Percentiles rank a stretch among this genome's conserved stretches.
Conservation (phyloP, 2,113 vertebrate species). For the Thamnophis sirtalis region DNA sequence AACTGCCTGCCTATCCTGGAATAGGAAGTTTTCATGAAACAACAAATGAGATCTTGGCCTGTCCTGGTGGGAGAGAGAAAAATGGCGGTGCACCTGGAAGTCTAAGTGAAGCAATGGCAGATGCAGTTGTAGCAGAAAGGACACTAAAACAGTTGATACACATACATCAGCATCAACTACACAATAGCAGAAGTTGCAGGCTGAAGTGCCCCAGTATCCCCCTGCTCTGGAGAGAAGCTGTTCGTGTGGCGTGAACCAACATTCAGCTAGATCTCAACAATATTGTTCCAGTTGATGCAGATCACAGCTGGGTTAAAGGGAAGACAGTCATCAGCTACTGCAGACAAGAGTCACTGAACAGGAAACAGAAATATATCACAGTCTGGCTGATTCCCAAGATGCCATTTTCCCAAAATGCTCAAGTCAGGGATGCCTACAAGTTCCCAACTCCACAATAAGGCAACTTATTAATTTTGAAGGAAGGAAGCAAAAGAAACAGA, state of each 20-base stretch:
- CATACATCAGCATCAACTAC: background rate
- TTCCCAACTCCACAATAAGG: conserved; percentile 77
- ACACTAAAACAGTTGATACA: conserved; percentile 17
- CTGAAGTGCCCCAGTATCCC: background rate
- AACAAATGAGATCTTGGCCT: background rate
- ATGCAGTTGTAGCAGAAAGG: conserved; percentile 10
- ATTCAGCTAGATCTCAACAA: conserved; percentile 36
- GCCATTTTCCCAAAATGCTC: conserved; percentile 7
- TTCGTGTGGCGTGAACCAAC: conserved; percentile 24
- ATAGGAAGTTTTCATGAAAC: conserved; percentile 1
- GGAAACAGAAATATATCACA: background rate
- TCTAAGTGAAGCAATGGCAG: conserved; percentile 18
- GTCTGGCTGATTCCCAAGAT: background rate
- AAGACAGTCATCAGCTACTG: background rate
- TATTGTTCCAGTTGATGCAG: background rate
- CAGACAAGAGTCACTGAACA: conserved; percentile 46
- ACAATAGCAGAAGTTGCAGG: conserved; percentile 1
- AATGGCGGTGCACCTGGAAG: background rate
- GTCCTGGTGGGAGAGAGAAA: background rate
- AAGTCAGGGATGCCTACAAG: conserved; percentile 17
- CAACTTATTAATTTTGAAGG: conserved; percentile 74
- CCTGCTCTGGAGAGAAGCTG: background rate
- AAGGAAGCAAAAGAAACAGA: conserved; percentile 68
- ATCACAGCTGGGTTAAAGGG: background rate
- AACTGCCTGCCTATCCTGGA: rapidly evolving